Conservation (phyloP, 2,113 vertebrate species). For the Hippocampus mohnikei region DNA sequence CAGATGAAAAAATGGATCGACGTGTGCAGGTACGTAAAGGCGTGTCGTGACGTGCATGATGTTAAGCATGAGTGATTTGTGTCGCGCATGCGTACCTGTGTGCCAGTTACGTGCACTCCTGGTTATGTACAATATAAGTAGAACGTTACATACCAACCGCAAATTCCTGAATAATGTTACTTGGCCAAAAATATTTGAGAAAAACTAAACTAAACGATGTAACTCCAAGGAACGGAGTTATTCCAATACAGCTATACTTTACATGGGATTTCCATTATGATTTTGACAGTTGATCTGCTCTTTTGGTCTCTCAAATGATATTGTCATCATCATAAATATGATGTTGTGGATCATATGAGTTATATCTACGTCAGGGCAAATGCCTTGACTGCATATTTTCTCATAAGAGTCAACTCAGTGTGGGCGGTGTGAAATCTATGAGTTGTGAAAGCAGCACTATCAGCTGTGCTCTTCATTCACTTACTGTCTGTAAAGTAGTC, state of each 20-base stretch:
- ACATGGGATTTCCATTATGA: neutral
- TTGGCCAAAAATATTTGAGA: neutral
- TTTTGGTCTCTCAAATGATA: neutral
- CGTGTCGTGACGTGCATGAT: too few species aligned
- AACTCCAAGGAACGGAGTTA: neutral
- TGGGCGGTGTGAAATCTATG: constrained; percentile 60
- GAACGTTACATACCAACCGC: too few species aligned
- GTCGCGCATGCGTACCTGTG: too few species aligned
- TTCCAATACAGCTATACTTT: neutral
- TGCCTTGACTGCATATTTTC: constrained; percentile 60
- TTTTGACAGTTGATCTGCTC: constrained; percentile 38
- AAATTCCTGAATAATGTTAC: neutral
- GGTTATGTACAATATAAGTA: too few species aligned
- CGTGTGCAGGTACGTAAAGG: too few species aligned
- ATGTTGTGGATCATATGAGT: constrained; percentile 49
- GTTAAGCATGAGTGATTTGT: too few species aligned
- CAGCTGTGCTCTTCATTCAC: constrained; percentile 68
- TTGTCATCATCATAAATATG: constrained; percentile 35
- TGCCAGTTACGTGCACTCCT: too few species aligned
- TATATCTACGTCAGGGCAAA: constrained; percentile 42
- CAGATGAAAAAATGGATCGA: too few species aligned
- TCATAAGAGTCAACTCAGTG: constrained; percentile 62
- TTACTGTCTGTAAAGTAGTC: constrained; percentile 52
- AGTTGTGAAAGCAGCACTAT: constrained; percentile 50
- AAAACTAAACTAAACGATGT: too few species aligned